These are phyloP conservation scores for Bombyx huttoni DNA, from an alignment of 2,888 invertebrate genomes.

Conservation along the genomic window DNA sequence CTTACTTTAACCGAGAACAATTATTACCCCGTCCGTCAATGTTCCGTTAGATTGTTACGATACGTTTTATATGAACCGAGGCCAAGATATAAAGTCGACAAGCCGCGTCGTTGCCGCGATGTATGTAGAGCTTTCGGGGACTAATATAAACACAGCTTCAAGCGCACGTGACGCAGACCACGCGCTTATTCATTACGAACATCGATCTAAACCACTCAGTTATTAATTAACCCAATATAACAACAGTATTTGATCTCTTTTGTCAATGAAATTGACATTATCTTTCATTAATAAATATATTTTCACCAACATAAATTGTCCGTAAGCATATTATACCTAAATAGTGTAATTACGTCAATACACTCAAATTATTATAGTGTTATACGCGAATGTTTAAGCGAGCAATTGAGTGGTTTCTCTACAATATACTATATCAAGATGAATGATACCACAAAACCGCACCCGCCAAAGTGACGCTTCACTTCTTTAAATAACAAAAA, in stretches of 20 bases:
- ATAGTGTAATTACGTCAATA: too few relatives aligned
- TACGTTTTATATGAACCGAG: constrained; percentile 9
- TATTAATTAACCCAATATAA: too few relatives aligned
- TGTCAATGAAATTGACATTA: too few relatives aligned
- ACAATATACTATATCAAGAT: constrained; percentile 2
- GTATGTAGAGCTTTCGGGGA: constrained; percentile 31
- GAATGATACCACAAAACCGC: constrained; percentile 12
- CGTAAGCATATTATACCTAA: too few relatives aligned
- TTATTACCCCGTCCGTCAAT: too few relatives aligned
- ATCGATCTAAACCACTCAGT: too few relatives aligned
- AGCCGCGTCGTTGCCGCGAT: constrained; percentile 7
- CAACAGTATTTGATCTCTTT: too few relatives aligned
- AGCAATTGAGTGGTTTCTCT: background rate
- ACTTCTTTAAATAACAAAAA: constrained; percentile 1
- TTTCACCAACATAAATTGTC: too few relatives aligned
- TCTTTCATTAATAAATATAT: too few relatives aligned
- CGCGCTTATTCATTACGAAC: constrained; percentile 14
- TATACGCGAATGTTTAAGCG: background rate
- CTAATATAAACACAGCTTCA: constrained; percentile 9
- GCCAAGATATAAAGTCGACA: background rate
- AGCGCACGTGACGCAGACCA: constrained; percentile 49
- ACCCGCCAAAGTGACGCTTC: constrained; percentile 4
- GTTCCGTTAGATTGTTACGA: background rate
- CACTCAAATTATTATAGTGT: too few relatives aligned
- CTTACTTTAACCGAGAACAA: too few relatives aligned